Evolutionary conservation across 2,797 vertebrate species (phyloP), one percentile per base, ranked within the genome.

Genomic region (Danio choprae): DNA sequence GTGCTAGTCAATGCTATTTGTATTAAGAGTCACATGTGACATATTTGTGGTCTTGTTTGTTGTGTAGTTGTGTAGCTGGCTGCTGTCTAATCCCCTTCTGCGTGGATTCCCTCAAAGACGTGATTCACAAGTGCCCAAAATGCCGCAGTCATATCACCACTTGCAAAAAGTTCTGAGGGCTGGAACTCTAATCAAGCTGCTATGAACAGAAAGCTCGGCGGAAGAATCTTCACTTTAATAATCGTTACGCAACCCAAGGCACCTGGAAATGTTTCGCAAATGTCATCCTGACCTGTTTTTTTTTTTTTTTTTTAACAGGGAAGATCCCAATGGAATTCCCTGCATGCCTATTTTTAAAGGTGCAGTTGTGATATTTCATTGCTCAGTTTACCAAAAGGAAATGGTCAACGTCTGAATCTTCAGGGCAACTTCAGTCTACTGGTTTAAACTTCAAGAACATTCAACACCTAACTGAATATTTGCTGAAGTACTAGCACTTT

Each of bases 21-120:
- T 20, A 3, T 15, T 7, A 40, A n/a, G 36, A 13, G 36, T 40
- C 41, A 50, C 22, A 36, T 22, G 5, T 50, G 38, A 50, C 20
- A 9, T 16, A 22, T 58, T 46, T 65, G 1, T 46, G 40, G 60
- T 80, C 11, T 40, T 77, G 16, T 36, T 60, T 36, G 13, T 53
- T 38, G 15, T 70, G 58, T 82, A 94, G 94, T 11, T 90, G 93
- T 4, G 71, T 89, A 1, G 92, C 84, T 1, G 94, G 94, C 48
- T 94, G 94, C 77, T 94, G 93, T 81, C 48, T 93, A 3, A n/a
- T 94, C 77, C 92, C 92, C 4, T 93, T 94, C 89, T 94, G 89
- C 84, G 0, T 82, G 0, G 68, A 88, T 1, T 22, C 0, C 22
- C 90, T 85, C 71, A 94, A 93, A 84, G 84, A 91, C 0, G 84